Evolutionary conservation across 2,888 invertebrate genomes (phyloP), one percentile per base, ranked within the genome.

Genomic region (Lucinisca nassula): DNA sequence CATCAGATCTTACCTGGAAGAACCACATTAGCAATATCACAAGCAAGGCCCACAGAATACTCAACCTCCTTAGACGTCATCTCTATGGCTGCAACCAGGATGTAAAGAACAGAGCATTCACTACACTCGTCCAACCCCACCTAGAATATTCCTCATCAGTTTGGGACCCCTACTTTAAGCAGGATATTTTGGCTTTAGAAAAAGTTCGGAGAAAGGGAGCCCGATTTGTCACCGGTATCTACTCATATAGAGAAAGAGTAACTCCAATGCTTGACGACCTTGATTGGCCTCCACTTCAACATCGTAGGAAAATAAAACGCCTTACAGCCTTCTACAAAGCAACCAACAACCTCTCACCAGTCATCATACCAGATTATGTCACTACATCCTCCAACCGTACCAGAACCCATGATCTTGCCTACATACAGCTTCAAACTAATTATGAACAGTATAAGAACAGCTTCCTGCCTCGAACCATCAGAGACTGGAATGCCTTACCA

Each of bases 391-490:
- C 55, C 4, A 21, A 21, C 55, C 55, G n/a, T 21, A 55, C 55
- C 3, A 55, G 55, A n/a, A 55, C n/a, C 55, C 55, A 55, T 21
- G n/a, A 55, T n/a, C n/a, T 55, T 17, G 55, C 55, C 55, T 17
- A 14, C 55, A 55, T 55, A 55, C 55, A 55, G 55, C 55, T 55
- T 4, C 55, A 55, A 14, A 55, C 55, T 55, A 55, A 55, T 21
- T 55, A 55, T n/a, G 55, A 55, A n/a, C 55, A 55, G 55, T 55
- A 55, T n/a, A 55, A 55, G n/a, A n/a, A 55, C 55, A 55, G 55
- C 17, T 55, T 21, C 55, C 55, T 55, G 55, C 55, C 55, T n/a
- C 17, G n/a, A 14, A 14, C 55, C 55, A 55, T 55, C 55, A 55
- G 55, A n/a, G n/a, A n/a, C n/a, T n/a, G n/a, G n/a, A n/a, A n/a